phyloP scores from a whole-genome alignment of 2,797 vertebrate species.

The Botia almorhae region DNA sequence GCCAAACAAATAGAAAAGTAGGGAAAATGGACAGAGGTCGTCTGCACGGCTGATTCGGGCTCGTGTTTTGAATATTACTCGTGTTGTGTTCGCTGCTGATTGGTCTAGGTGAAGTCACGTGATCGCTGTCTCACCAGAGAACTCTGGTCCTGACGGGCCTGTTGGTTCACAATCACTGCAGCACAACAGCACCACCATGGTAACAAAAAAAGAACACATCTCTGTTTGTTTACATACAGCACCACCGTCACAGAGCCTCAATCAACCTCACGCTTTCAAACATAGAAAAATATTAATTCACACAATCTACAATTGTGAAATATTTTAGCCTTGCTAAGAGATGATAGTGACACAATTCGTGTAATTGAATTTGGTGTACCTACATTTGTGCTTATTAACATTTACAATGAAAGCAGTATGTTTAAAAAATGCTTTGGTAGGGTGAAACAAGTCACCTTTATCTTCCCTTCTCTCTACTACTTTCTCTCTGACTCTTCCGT shows the following conservation, averaged over 20 bases:
- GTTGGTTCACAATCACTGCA: constrained; percentile 25
- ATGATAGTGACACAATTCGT: background rate
- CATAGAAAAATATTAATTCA: background rate
- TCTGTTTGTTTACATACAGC: background rate
- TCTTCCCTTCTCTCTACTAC: no score
- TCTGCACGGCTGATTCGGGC: constrained; percentile 16
- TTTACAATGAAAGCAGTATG: no score
- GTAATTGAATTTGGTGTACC: no score
- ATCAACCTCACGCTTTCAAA: background rate
- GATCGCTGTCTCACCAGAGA: constrained; percentile 28
- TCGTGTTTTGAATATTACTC: constrained; percentile 46
- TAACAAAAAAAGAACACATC: background rate
- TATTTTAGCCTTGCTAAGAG: background rate
- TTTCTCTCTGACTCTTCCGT: background rate
- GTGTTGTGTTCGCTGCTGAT: constrained; percentile 41
- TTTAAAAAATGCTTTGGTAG: no score
- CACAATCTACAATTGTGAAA: background rate
- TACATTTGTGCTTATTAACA: no score
- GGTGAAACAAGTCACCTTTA: no score
- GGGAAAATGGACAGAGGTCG: constrained; percentile 35
- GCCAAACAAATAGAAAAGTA: constrained; percentile 56
- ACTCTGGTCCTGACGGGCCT: constrained; percentile 15
- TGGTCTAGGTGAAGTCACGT: constrained; percentile 38
- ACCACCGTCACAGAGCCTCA: background rate
- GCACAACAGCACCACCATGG: constrained; percentile 48